These are phyloP conservation scores for Lichenostomus cassidix DNA, from an alignment of 2,113 vertebrate species.

Conservation along the genomic window DNA sequence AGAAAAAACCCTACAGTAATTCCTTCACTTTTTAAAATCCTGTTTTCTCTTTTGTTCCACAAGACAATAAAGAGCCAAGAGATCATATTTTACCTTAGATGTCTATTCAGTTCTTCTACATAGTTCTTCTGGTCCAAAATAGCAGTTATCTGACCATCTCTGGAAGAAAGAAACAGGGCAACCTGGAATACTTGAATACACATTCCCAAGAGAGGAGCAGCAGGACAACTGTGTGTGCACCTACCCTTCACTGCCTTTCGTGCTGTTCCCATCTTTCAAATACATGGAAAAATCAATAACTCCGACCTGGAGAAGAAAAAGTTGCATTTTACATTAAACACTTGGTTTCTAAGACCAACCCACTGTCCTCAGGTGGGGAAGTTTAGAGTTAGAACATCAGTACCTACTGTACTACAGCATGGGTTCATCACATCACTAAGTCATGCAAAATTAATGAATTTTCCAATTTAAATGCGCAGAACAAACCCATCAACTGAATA, in stretches of 20 bases:
- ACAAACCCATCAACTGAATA: not conserved
- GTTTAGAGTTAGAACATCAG: not conserved
- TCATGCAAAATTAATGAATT: not conserved
- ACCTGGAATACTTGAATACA: not conserved
- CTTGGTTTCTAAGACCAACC: not conserved
- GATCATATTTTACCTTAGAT: conserved; percentile 83
- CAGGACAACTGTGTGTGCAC: conserved; percentile 23
- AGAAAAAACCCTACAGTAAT: not conserved
- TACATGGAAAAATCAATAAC: conserved; percentile 99
- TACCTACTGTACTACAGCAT: not conserved
- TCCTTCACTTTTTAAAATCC: not conserved
- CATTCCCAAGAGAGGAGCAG: not conserved
- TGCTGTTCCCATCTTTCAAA: conserved; percentile 95
- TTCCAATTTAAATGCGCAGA: not conserved
- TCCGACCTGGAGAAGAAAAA: conserved; percentile 82
- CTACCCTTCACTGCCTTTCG: conserved; percentile 93
- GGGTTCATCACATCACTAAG: not conserved
- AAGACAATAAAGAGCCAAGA: not conserved
- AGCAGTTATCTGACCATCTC: conserved; percentile 96
- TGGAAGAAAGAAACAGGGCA: conserved; percentile 31
- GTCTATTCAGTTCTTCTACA: conserved; percentile 97
- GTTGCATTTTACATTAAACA: not conserved
- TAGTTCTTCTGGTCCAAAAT: conserved; percentile 99
- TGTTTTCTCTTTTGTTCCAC: not conserved
- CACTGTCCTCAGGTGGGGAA: not conserved